Conservation (phyloP, 2,113 vertebrate genomes). For the Sylvilagus bachmani region DNA sequence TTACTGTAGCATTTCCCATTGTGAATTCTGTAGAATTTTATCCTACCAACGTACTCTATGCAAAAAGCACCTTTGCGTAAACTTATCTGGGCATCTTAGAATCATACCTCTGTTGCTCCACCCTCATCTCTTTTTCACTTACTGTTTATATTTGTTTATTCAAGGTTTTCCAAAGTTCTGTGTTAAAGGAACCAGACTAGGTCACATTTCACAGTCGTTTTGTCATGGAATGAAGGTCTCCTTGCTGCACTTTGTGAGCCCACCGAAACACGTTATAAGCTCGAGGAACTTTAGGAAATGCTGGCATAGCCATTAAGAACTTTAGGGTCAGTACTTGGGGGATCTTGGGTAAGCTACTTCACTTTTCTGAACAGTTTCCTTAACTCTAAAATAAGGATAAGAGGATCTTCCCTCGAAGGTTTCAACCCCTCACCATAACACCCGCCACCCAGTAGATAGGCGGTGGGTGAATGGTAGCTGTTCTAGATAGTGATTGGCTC, state of each 20-base stretch:
- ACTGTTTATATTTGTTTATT: slow-evolving; percentile 12
- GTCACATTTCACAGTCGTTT: slow-evolving; percentile 22
- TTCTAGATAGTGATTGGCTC: background rate
- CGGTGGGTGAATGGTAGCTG: background rate
- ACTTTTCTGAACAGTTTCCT: background rate
- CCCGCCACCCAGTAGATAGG: background rate
- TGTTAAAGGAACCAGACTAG: background rate
- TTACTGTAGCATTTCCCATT: slow-evolving; percentile 38
- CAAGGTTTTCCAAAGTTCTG: slow-evolving; percentile 36
- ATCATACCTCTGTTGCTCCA: background rate
- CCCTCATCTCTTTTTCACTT: slow-evolving; percentile 2
- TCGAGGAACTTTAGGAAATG: background rate
- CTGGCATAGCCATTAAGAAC: background rate
- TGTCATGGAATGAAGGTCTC: slow-evolving; percentile 1
- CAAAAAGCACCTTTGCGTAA: background rate
- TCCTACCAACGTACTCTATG: background rate
- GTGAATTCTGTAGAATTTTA: slow-evolving; percentile 10
- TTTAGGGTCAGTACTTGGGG: background rate
- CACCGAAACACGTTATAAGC: background rate
- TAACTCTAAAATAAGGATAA: background rate
- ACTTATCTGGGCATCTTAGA: background rate
- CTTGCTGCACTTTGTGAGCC: background rate
- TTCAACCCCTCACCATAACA: background rate
- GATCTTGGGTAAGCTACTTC: background rate
- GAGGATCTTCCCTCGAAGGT: background rate